These are phyloP conservation scores for Spizella passerina DNA, from an alignment of 2,797 vertebrate species.

Conservation along the genomic window DNA sequence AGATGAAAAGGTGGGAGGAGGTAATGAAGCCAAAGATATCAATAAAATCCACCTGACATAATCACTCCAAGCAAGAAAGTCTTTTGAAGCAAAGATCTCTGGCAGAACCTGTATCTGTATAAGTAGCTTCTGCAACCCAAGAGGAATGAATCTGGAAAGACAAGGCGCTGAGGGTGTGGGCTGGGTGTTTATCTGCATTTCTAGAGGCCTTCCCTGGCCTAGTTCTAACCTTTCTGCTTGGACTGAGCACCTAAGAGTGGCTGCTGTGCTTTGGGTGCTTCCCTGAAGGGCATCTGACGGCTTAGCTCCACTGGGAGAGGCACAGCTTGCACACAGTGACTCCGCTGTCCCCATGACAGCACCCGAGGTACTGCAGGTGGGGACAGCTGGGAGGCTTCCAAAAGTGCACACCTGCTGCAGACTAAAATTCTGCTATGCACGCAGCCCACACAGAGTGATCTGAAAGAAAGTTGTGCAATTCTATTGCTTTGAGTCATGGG, in stretches of 20 bases:
- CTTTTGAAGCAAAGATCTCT: neutral
- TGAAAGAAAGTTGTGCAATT: neutral
- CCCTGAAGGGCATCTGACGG: neutral
- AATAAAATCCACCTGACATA: neutral
- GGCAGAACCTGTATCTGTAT: neutral
- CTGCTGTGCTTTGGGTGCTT: neutral
- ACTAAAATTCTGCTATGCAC: neutral
- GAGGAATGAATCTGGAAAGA: neutral
- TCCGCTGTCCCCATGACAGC: neutral
- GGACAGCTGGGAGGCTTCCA: neutral
- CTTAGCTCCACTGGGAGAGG: neutral
- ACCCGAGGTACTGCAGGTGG: accelerated
- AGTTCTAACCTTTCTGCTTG: neutral
- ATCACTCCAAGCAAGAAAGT: neutral
- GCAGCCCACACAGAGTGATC: neutral
- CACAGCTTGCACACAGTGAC: neutral
- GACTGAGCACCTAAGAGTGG: neutral
- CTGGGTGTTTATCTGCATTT: neutral
- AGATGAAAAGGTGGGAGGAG: neutral
- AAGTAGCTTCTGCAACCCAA: neutral
- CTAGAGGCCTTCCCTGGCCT: neutral
- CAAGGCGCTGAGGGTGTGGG: neutral
- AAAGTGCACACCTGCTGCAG: neutral
- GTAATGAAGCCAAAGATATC: neutral
- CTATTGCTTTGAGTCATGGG: neutral